Conservation (phyloP, 2,888 invertebrate species). For the Sphaerophoria taeniata region DNA sequence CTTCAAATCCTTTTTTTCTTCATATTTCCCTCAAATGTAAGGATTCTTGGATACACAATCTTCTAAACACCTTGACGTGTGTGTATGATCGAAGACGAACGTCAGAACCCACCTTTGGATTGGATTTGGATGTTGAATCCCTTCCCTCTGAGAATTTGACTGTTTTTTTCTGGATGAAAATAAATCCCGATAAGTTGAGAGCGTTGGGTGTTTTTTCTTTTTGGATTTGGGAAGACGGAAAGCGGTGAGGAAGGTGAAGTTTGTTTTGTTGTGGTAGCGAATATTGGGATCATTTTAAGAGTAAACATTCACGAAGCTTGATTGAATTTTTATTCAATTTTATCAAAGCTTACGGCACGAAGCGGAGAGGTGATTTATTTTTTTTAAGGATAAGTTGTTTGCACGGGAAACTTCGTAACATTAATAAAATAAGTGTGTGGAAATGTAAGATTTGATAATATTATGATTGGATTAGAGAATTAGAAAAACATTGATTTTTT, state of each 20-base stretch:
- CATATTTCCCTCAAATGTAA: neutral
- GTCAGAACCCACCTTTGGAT: neutral
- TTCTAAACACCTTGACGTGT: slow-evolving; percentile 58
- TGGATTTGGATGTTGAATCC: neutral
- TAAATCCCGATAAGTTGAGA: slow-evolving; percentile 38
- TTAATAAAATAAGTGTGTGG: no score
- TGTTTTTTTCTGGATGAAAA: slow-evolving; percentile 12
- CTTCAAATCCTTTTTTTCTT: neutral
- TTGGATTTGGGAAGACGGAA: neutral
- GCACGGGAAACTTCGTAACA: no score
- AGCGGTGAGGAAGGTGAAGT: slow-evolving; percentile 4
- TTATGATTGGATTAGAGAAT: no score
- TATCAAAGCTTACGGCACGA: no score
- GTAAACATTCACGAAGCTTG: slow-evolving; percentile 59
- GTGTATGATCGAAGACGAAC: slow-evolving; percentile 19
- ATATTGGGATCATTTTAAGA: slow-evolving; percentile 62
- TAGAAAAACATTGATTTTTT: no score
- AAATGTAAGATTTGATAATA: no score
- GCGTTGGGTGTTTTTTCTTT: neutral
- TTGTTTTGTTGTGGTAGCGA: slow-evolving; percentile 55
- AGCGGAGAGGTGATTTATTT: neutral
- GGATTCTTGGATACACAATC: slow-evolving; percentile 23
- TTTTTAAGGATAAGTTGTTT: neutral
- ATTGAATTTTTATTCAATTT: slow-evolving; percentile 52
- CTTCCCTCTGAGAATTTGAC: slow-evolving; percentile 32